Percentiles rank a stretch among this genome's conserved stretches.
These are phyloP conservation scores for Clarias gariepinus DNA, from an alignment of 2,113 vertebrate species.

Conservation along the genomic window DNA sequence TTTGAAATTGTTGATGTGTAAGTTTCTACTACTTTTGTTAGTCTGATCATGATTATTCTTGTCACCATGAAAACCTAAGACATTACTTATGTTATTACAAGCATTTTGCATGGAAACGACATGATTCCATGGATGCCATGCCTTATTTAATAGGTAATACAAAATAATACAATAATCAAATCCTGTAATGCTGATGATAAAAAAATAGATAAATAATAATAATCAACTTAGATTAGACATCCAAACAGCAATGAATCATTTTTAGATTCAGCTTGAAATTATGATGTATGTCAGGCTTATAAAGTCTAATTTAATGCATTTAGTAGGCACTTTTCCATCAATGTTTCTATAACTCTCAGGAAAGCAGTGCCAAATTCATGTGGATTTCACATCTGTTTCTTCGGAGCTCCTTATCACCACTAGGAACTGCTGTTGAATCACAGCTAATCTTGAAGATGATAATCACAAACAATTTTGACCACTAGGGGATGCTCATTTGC, in stretches of 20 bases:
- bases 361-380: neutral
- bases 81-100: neutral
- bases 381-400: slow-evolving; percentile 9
- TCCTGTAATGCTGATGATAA: neutral
- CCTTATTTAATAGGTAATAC: neutral
- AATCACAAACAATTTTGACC: neutral
- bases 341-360: slow-evolving; percentile 8
- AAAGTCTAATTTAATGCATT: neutral
- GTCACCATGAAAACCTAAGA: neutral
- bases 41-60: neutral
- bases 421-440: slow-evolving; percentile 39
- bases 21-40: neutral
- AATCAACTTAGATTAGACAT: too few relatives aligned
- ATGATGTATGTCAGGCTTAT: neutral
- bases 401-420: neutral
- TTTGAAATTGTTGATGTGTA: neutral
- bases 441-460: slow-evolving; percentile 24
- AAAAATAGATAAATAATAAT: neutral
- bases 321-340: neutral
- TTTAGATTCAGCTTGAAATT: neutral
- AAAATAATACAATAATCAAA: neutral
- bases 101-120: neutral
- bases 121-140: neutral
- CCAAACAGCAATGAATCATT: neutral
- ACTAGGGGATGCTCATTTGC: slow-evolving; percentile 44